Percentiles rank a stretch among this genome's conserved stretches.
Evolutionary conservation across 1,140 invertebrate species (phyloP).

Genomic region (Drosophila sproati): DNA sequence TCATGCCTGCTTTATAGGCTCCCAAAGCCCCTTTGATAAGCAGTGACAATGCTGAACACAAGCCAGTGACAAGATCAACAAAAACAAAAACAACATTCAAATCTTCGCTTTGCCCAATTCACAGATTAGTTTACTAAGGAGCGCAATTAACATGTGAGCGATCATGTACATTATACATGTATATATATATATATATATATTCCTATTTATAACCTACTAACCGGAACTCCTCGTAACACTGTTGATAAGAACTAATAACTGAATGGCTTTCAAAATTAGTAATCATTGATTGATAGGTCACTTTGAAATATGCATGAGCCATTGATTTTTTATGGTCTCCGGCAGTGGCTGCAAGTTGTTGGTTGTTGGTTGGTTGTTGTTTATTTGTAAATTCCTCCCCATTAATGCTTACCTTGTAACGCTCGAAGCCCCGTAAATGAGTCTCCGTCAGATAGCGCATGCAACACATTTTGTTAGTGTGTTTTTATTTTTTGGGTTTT

Average conservation of each 20-base stretch:
- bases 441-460: constrained; percentile 89
- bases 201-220: constrained; percentile 28
- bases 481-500: constrained; percentile 13
- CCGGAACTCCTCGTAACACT: constrained; percentile 64
- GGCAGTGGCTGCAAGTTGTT: background rate
- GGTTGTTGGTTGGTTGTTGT: background rate
- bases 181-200: background rate
- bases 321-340: constrained; percentile 54
- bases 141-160: background rate
- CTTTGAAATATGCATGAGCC: constrained; percentile 24
- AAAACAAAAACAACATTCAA: background rate
- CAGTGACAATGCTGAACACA: constrained; percentile 9
- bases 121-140: constrained; percentile 7
- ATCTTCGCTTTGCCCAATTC: constrained; percentile 27
- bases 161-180: background rate
- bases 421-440: constrained; percentile 92
- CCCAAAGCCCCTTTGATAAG: constrained; percentile 49
- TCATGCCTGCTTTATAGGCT: constrained; percentile 35
- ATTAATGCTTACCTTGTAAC: constrained; percentile 89
- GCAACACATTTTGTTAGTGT: constrained; percentile 73
- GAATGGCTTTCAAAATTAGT: constrained; percentile 21
- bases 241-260: constrained; percentile 20
- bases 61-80: constrained; percentile 1
- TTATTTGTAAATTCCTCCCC: background rate
- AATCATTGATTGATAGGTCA: constrained; percentile 31